Evolutionary conservation across 2,113 vertebrate species (phyloP).

Genomic region (Chionomys nivalis): DNA sequence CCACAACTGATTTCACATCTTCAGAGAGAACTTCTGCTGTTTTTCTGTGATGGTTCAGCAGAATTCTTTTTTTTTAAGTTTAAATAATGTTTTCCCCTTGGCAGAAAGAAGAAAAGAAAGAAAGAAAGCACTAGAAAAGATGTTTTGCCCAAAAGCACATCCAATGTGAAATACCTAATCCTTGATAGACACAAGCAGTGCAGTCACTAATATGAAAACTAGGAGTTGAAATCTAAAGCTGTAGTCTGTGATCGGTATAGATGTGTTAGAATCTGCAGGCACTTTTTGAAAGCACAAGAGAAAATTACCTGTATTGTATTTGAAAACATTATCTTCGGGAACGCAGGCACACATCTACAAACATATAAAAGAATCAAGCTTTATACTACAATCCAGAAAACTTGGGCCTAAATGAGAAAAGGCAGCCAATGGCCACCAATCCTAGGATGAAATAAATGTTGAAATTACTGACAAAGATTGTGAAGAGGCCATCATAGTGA

Average conservation of each 20-base stretch:
- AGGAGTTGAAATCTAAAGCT: not conserved
- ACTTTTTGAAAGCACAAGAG: not conserved
- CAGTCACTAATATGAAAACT: not conserved
- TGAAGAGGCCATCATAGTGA: not conserved
- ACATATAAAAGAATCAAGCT: not conserved
- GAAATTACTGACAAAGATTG: not conserved
- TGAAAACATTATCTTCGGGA: not conserved
- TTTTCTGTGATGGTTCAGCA: not conserved
- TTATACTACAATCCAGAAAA: not conserved
- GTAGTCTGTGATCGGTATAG: not conserved
- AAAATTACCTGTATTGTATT: not conserved
- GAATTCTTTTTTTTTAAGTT: not conserved
- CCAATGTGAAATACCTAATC: not conserved
- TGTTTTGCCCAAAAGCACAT: not conserved
- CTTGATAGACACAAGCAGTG: not conserved
- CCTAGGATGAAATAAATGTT: not conserved
- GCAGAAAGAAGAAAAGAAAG: no score
- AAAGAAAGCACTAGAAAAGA: not conserved
- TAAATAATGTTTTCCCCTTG: not conserved
- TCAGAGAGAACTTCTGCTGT: no score
- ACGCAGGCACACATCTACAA: not conserved
- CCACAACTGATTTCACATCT: not conserved
- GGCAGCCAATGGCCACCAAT: not conserved
- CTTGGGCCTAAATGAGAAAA: not conserved
- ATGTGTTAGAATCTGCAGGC: not conserved